These are phyloP conservation scores for Bombus superbus DNA, from an alignment of 1,140 invertebrate species.

Conservation along the genomic window DNA sequence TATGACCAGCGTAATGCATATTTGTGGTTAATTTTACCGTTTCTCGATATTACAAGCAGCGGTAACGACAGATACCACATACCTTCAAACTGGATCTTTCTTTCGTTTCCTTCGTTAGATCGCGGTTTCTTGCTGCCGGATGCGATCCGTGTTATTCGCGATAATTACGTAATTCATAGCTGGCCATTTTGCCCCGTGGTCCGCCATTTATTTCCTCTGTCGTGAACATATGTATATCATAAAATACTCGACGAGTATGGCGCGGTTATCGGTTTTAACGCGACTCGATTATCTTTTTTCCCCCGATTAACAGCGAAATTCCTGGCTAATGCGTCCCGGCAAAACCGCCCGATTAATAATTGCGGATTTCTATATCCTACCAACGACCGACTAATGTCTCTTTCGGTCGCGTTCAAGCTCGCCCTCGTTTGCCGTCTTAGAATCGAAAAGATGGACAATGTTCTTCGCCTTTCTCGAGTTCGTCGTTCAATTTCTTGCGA, in stretches of 20 bases:
- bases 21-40: background rate
- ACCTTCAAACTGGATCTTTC: background rate
- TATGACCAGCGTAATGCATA: background rate
- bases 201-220: background rate
- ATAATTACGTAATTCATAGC: conserved; percentile 24
- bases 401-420: background rate
- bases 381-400: background rate
- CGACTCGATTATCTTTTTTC: background rate
- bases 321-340: background rate
- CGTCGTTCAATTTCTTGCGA: background rate
- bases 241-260: background rate
- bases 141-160: background rate
- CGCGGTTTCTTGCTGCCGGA: background rate
- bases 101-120: background rate
- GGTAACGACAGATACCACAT: background rate
- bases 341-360: conserved; percentile 1
- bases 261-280: background rate
- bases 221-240: too few relatives aligned
- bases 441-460: background rate
- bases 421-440: too few relatives aligned
- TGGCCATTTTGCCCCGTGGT: background rate
- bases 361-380: background rate
- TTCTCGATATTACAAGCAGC: background rate
- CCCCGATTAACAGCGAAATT: background rate
- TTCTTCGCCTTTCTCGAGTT: background rate